Evolutionary conservation across 2,113 vertebrate species (phyloP).

Genomic region (Sander lucioperca): DNA sequence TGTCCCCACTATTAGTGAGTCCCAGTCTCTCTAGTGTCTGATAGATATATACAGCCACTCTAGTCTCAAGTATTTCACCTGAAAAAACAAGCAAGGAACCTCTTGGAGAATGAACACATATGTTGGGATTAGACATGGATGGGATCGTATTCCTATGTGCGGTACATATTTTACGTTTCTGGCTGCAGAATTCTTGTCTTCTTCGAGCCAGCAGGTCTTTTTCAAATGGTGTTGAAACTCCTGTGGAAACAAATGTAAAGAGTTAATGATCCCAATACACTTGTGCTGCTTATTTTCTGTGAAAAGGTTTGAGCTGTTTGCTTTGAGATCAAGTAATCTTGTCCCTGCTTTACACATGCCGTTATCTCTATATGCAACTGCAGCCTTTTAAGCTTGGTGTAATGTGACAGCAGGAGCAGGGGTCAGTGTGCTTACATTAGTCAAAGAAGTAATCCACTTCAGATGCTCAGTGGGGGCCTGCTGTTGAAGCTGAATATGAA

Average conservation of each 20-base stretch:
- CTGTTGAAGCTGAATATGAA: constrained; percentile 6
- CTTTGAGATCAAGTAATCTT: background rate
- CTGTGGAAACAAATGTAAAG: background rate
- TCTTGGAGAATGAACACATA: background rate
- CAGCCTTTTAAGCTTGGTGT: background rate
- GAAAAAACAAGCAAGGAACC: background rate
- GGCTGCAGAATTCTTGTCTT: background rate
- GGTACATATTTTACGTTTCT: background rate
- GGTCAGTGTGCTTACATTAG: background rate
- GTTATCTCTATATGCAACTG: background rate
- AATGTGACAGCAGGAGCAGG: constrained; percentile 19
- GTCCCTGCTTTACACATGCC: background rate
- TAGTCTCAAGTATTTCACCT: background rate
- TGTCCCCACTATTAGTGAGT: background rate
- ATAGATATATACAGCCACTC: background rate
- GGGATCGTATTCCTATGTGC: background rate
- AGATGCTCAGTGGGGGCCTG: background rate
- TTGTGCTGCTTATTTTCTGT: background rate
- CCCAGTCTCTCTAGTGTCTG: background rate
- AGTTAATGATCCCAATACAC: background rate
- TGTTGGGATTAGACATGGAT: background rate
- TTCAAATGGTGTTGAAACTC: background rate
- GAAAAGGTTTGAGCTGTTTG: background rate
- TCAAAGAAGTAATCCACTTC: constrained; percentile 11
- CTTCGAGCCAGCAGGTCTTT: background rate